These are phyloP conservation scores for Euleptes europaea DNA, from an alignment of 2,113 vertebrate genomes.

Conservation along the genomic window DNA sequence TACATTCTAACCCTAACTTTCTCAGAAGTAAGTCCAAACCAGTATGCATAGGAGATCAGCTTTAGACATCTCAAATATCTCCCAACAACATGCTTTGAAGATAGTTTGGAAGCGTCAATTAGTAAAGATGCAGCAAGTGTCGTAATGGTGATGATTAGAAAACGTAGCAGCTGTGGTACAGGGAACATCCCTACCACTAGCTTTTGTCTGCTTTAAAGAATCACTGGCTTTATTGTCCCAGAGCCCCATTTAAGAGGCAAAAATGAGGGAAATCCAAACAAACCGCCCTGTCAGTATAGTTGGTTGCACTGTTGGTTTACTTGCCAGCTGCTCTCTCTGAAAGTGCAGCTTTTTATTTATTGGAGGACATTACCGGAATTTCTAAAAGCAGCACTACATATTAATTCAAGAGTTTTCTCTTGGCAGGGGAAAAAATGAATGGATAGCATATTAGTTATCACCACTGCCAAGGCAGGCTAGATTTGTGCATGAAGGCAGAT, in stretches of 20 bases:
- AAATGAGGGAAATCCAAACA: not conserved
- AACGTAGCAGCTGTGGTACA: too few relatives aligned
- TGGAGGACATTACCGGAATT: constrained; percentile 7
- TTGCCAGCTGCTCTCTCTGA: not conserved
- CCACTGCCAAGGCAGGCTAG: not conserved
- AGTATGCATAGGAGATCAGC: too few relatives aligned
- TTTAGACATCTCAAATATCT: too few relatives aligned
- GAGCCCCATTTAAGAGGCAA: not conserved
- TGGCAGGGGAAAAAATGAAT: constrained; percentile 17
- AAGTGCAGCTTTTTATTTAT: not conserved
- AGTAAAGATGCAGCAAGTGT: too few relatives aligned
- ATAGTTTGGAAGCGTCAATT: too few relatives aligned
- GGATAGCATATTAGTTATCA: not conserved
- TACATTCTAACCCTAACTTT: too few relatives aligned
- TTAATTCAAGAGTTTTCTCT: constrained; percentile 29
- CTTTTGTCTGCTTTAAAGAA: too few relatives aligned
- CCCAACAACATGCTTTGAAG: too few relatives aligned
- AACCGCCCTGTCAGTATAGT: not conserved
- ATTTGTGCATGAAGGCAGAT: not conserved
- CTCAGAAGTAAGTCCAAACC: too few relatives aligned
- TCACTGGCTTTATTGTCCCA: not conserved
- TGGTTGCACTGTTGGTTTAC: not conserved
- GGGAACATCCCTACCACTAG: too few relatives aligned
- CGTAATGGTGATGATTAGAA: too few relatives aligned
- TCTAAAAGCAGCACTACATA: not conserved